Conservation (phyloP, 2,888 invertebrate genomes). For the Diaphora mendica region DNA sequence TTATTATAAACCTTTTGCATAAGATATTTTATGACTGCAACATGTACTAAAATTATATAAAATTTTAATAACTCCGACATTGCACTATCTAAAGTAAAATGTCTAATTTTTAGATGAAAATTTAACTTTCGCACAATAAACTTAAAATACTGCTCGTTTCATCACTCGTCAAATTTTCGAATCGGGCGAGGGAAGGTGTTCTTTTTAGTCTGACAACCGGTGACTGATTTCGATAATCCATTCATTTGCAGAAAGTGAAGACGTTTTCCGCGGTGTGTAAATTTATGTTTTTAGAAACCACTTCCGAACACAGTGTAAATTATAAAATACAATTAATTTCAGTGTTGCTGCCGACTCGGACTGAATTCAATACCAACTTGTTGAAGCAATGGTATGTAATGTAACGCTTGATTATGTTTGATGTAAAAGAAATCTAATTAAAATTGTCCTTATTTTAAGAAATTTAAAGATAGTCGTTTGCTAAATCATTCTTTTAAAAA, state of each 20-base stretch:
- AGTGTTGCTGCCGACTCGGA: slow-evolving; percentile 29
- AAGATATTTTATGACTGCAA: neutral
- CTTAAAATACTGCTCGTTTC: neutral
- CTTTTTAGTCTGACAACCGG: slow-evolving; percentile 4
- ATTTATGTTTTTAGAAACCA: neutral
- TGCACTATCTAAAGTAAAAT: neutral
- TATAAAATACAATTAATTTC: slow-evolving; percentile 21
- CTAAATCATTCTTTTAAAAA: slow-evolving; percentile 1
- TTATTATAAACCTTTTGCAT: neutral
- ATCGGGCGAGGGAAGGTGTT: neutral
- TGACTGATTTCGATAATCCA: slow-evolving; percentile 19
- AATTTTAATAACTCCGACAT: neutral
- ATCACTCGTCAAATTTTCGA: neutral
- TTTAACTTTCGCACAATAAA: neutral
- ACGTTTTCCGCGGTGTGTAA: slow-evolving; percentile 37
- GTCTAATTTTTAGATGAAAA: neutral
- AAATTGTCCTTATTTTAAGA: neutral
- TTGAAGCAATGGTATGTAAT: slow-evolving; percentile 42
- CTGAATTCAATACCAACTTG: slow-evolving; percentile 19
- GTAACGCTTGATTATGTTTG: neutral
- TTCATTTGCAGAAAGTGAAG: slow-evolving; percentile 21
- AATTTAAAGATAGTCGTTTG: neutral
- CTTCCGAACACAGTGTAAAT: neutral
- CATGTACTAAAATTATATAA: neutral
- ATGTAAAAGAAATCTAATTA: neutral